Base-by-base conservation (phyloP, 2,113 vertebrate species). In the Sylvia atricapilla region DNA sequence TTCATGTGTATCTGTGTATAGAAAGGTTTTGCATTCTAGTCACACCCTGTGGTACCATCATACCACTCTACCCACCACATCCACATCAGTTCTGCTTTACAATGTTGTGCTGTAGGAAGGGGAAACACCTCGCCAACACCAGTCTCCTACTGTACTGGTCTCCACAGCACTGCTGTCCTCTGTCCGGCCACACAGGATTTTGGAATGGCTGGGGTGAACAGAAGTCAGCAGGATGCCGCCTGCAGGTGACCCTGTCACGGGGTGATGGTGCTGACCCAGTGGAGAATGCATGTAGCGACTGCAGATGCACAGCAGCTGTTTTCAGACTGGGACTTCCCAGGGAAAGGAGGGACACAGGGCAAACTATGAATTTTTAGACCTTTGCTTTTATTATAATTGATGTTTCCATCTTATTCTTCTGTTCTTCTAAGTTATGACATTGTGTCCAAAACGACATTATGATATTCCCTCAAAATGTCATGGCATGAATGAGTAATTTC, bases 391-490 rank as follows among this genome's bases (percentile, higher is more conserved):
- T 82, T 1, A 0, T 95, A 95, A 95, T 90, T 92, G 91, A 95
- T 87, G 83, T 92, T 94, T 90, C 79, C 72, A 81, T 96, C 94
- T 88, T 93, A 85, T 31, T 95, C 91, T 94, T 95, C 75, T 72
- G 68, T 88, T 93, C 85, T 59, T 90, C 75, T 83, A 95, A 93
- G 90, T 94, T 95, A 95, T 90, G 94, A 95, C 83, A 95, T 90
- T 91, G 92, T 94, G 90, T 95, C 93, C 87, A 88, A 80, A 95
- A 88, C 0, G 67, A 88, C 90, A 96, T 92, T 88, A 90, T 95
- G 95, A 86, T 96, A 95, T 74, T 96, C 75, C 82, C 79, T 94
- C 85, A 95, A 95, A 96, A 97, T 93, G 88, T 95, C 93, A 88
- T 92, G 94, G 92, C 64, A 93, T 67, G 85, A 95, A 90, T 95